Evolutionary conservation across 2,113 vertebrate genomes (phyloP), one percentile per base, ranked within the genome.

Genomic region (Sterna hirundo): DNA sequence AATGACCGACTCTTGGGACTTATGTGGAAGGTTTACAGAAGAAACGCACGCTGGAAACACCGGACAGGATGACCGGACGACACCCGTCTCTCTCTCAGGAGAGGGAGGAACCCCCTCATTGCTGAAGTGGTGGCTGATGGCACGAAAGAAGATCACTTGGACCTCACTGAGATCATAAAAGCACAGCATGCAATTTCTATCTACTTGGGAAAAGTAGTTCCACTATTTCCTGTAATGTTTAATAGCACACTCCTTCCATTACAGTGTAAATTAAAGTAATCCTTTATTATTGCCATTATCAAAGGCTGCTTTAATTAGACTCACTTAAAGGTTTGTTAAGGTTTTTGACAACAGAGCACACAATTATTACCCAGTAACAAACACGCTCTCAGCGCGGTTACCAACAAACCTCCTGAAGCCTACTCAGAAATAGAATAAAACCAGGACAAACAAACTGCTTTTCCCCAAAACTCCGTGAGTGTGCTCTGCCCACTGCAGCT

Each of bases 181-280:
- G 64, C 94, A 60, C 80, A 68, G 89, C 54, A 80, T 76, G 52
- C 52, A 64, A 88, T 84, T 84, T 92, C 86, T 62, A 49, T 25
- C 83, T 77, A 52, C 38, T 30, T 70, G 85, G 40, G n/a, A 72
- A 87, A 93, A 94, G 34, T 11, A 78, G n/a, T 68, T 90, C 81
- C 15, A 13, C 66, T 60, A 69, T 95, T 96, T 97, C 69, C 93
- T 93, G 72, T 47, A 94, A 86, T 21, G 68, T 94, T 93, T 94
- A 80, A 94, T 68, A 44, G 66, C 65, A 82, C 62, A 46, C 84
- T 92, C 40, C 85, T 94, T 90, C 93, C 80, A 94, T 79, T 94
- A 83, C 52, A 83, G 42, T 64, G 65, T 66, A 94, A 97, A 97
- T 96, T 96, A 97, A 96, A 96, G 94, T 83, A 96, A 90, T 83